A percentile compares a stretch with the other conserved stretches of the same genome.
Evolutionary conservation across 2,797 vertebrate genomes (phyloP).

Genomic region (Scomberomorus guttatus): DNA sequence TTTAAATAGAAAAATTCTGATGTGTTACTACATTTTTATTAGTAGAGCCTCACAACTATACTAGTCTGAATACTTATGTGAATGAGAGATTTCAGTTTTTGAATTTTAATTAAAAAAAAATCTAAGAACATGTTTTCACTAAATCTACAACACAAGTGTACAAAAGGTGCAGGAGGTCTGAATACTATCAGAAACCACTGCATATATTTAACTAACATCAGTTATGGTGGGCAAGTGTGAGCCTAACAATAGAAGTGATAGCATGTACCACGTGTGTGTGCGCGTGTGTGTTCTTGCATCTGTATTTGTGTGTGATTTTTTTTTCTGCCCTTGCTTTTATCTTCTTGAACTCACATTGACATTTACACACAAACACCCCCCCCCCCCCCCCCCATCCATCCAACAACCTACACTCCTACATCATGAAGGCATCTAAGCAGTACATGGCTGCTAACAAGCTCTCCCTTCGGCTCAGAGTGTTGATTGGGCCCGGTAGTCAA

Average conservation of each 20-base stretch:
- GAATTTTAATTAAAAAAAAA: too few relatives aligned
- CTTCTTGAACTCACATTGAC: conserved; percentile 36
- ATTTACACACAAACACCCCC: conserved; percentile 42
- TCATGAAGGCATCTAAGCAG: conserved; percentile 63
- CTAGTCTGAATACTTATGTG: too few relatives aligned
- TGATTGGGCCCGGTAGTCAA: conserved; percentile 77
- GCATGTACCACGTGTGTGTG: neutral
- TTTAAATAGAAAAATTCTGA: neutral
- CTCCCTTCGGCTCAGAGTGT: conserved; percentile 54
- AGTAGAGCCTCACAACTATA: neutral
- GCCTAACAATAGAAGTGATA: neutral
- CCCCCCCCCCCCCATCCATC: conserved; percentile 11
- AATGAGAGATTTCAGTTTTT: too few relatives aligned
- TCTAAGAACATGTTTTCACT: too few relatives aligned
- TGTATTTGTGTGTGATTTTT: neutral
- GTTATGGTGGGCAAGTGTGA: neutral
- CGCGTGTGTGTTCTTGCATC: neutral
- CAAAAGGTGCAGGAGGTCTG: too few relatives aligned
- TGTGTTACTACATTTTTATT: neutral
- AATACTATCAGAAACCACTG: too few relatives aligned
- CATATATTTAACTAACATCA: neutral
- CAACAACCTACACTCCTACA: conserved; percentile 26
- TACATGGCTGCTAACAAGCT: conserved; percentile 75
- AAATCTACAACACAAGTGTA: too few relatives aligned
- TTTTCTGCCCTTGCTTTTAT: conserved; percentile 20